phyloP scores from a whole-genome alignment of 1,140 invertebrate species.

The Gryon sp. region DNA sequence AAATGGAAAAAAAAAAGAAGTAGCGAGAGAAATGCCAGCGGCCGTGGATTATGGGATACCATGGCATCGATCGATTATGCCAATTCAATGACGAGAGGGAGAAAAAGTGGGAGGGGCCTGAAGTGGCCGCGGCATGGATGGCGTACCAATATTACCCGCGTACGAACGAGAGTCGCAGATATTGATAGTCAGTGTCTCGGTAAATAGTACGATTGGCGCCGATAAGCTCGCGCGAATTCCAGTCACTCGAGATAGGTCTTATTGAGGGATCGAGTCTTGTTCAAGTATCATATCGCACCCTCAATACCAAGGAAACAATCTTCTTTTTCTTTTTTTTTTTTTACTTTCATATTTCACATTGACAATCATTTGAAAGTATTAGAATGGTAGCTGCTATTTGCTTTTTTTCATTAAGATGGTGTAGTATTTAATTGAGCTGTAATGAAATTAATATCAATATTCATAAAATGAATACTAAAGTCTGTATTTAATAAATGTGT shows the following conservation, averaged over 20 bases:
- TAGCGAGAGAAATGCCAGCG: slow-evolving; percentile 1
- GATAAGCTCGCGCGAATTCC: slow-evolving; percentile 61
- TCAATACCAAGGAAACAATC: no score
- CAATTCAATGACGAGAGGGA: slow-evolving; percentile 36
- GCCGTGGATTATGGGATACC: slow-evolving; percentile 55
- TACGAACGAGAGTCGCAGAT: slow-evolving; percentile 59
- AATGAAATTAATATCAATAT: no score
- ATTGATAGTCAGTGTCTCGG: slow-evolving; percentile 65
- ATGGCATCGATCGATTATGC: slow-evolving; percentile 52
- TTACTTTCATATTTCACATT: no score
- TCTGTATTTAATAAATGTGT: slow-evolving; percentile 3
- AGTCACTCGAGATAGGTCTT: slow-evolving; percentile 48
- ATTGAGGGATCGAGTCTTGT: slow-evolving; percentile 39
- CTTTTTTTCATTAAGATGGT: no score
- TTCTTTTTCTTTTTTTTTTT: no score
- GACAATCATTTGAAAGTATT: no score
- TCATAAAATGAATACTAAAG: slow-evolving; percentile 6
- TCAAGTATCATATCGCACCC: no score
- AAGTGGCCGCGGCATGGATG: slow-evolving; percentile 51
- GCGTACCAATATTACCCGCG: slow-evolving; percentile 60
- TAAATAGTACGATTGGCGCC: slow-evolving; percentile 60
- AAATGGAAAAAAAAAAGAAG: slow-evolving; percentile 9
- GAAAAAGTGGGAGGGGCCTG: slow-evolving; percentile 40
- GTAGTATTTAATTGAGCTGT: no score
- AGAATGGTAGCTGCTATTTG: no score